phyloP scores from a whole-genome alignment of 2,888 invertebrate species.

The Thumatha senex region DNA sequence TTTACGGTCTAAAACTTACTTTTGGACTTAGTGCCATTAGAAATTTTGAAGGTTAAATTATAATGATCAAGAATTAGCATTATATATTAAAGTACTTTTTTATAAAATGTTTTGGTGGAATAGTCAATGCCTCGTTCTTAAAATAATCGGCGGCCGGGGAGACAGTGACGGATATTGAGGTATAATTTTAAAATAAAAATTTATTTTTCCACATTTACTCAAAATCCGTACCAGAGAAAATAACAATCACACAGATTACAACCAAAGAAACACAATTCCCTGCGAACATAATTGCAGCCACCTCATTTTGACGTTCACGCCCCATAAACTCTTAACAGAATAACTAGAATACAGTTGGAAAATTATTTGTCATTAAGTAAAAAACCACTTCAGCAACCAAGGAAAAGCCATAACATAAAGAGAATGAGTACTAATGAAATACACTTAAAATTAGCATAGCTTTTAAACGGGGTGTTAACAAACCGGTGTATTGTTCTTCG shows the following conservation, averaged over 20 bases:
- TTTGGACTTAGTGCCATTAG: not conserved
- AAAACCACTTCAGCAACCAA: constrained; percentile 1
- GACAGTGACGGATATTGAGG: too few species aligned
- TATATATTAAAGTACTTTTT: too few species aligned
- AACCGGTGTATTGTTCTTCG: constrained; percentile 15
- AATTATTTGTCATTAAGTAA: constrained; percentile 5
- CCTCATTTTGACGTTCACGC: not conserved
- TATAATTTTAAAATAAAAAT: too few species aligned
- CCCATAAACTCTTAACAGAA: not conserved
- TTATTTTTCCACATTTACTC: too few species aligned
- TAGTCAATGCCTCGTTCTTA: too few species aligned
- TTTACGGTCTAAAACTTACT: constrained; percentile 14
- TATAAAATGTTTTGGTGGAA: too few species aligned
- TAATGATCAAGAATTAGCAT: not conserved
- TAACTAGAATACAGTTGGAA: not conserved
- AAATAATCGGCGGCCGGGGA: too few species aligned
- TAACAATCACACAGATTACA: too few species aligned
- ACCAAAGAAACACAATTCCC: not conserved
- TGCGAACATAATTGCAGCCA: not conserved
- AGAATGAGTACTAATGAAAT: constrained; percentile 33
- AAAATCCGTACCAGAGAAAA: too few species aligned
- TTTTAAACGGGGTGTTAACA: constrained; percentile 54
- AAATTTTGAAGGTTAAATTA: constrained; percentile 1
- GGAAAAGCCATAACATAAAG: constrained; percentile 14
- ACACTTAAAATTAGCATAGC: constrained; percentile 63